Percentiles rank a stretch among this genome's conserved stretches.
These are phyloP conservation scores for Planiliza haematocheilus DNA, from an alignment of 2,113 vertebrate genomes.

Conservation along the genomic window DNA sequence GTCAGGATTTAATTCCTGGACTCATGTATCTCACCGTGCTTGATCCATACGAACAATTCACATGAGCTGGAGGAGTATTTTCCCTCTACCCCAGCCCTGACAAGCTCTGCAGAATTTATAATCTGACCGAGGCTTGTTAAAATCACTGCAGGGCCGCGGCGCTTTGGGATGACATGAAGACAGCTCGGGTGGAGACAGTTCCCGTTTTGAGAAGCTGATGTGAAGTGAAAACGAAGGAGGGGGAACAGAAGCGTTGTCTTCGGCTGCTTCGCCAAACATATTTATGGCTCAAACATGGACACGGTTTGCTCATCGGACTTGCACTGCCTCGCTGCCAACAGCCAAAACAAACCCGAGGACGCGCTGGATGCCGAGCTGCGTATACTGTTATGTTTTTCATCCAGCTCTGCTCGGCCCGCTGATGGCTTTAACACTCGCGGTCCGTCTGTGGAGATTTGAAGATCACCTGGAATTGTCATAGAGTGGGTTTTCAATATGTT, in stretches of 20 bases:
- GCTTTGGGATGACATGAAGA: conserved; percentile 29
- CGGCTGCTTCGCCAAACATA: not conserved
- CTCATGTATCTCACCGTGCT: not conserved
- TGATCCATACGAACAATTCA: conserved; percentile 28
- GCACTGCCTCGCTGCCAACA: conserved; percentile 28
- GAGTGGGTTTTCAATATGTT: conserved; percentile 37
- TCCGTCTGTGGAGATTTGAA: conserved; percentile 59
- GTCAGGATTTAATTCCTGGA: not conserved
- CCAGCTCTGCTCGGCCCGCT: conserved; percentile 19
- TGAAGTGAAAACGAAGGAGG: conserved; percentile 3
- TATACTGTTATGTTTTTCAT: conserved; percentile 7
- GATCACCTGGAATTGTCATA: conserved; percentile 63
- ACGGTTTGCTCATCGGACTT: conserved; percentile 39
- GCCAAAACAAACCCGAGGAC: conserved; percentile 30
- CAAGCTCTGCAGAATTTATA: conserved; percentile 49
- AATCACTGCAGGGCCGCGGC: conserved; percentile 24
- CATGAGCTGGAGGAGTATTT: conserved; percentile 28
- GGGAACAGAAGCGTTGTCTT: not conserved
- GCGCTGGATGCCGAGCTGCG: conserved; percentile 25
- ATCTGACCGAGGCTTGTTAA: conserved; percentile 38
- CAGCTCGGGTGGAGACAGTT: conserved; percentile 13
- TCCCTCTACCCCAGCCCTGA: conserved; percentile 36
- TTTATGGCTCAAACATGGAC: conserved; percentile 30
- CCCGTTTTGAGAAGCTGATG: not conserved
- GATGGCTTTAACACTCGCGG: conserved; percentile 64